These are phyloP conservation scores for Acropora tenuis DNA, from an alignment of 64 coral and sea anemone genomes.

Conservation along the genomic window DNA sequence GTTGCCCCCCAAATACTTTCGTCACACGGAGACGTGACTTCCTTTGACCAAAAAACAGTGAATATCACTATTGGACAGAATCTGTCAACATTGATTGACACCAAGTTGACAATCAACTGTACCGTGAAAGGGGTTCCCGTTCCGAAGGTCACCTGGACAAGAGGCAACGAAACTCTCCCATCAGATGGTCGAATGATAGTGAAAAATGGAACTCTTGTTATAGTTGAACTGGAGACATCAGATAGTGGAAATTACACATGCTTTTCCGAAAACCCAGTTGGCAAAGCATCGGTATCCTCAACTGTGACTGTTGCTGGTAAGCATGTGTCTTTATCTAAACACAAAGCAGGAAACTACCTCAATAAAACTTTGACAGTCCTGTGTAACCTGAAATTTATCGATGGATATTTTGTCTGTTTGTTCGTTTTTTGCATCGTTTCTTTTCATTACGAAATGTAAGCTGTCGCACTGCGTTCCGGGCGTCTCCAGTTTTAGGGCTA, in stretches of 20 bases:
- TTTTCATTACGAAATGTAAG: no score
- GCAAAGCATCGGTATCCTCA: constrained; percentile 25
- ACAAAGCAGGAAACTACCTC: no score
- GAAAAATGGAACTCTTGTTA: constrained; percentile 38
- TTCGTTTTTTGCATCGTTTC: no score
- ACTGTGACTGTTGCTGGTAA: constrained; percentile 56
- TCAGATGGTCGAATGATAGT: constrained; percentile 36
- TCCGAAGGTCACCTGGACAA: constrained; percentile 69
- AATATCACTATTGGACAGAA: constrained; percentile 56
- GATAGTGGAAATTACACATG: constrained; percentile 70
- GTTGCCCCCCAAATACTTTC: not conserved
- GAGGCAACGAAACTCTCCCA: constrained; percentile 31
- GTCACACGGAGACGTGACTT: not conserved
- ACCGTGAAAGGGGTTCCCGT: constrained; percentile 64
- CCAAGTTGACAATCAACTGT: constrained; percentile 57
- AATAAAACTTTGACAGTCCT: no score
- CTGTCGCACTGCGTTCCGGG: no score
- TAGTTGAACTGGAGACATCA: constrained; percentile 17
- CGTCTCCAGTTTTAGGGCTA: no score
- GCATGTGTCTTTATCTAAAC: not conserved
- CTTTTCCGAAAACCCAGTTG: constrained; percentile 45
- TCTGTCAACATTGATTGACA: constrained; percentile 36
- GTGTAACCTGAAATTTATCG: no score
- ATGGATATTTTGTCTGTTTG: no score
- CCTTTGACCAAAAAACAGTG: constrained; percentile 11